Conservation (phyloP, 2,797 vertebrate genomes). For the Pitangus sulphuratus region DNA sequence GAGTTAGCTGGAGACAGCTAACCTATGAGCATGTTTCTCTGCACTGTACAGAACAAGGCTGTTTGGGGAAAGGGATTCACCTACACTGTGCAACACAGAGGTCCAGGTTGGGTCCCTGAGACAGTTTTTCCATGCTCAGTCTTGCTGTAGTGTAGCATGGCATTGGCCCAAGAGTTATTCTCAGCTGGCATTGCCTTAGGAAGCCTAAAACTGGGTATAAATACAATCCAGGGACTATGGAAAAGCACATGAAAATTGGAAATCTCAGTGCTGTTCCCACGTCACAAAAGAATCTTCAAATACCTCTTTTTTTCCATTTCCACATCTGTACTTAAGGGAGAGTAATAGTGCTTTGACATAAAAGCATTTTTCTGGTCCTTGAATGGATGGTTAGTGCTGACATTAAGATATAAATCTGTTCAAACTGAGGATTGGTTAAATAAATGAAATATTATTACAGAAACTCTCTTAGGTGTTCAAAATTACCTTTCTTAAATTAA, state of each 20-base stretch:
- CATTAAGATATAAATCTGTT: constrained; percentile 22
- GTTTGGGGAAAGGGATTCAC: not conserved
- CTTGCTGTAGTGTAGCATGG: not conserved
- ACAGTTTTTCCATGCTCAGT: not conserved
- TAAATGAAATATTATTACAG: constrained; percentile 26
- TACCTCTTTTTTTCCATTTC: not conserved
- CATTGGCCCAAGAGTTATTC: not conserved
- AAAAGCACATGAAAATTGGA: not conserved
- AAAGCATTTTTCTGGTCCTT: constrained; percentile 11
- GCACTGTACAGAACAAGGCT: not conserved
- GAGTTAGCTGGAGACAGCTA: not conserved
- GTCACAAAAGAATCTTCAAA: not conserved
- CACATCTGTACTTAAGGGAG: not conserved
- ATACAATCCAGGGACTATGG: not conserved
- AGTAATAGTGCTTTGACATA: not conserved
- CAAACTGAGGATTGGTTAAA: constrained; percentile 11
- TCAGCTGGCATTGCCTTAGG: not conserved
- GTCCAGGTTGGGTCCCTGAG: not conserved
- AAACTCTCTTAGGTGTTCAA: not conserved
- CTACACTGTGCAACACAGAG: accelerated
- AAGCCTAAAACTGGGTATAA: not conserved
- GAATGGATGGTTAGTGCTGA: not conserved
- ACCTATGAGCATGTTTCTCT: not conserved
- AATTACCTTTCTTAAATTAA: constrained; percentile 10
- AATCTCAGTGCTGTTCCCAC: not conserved